Percentiles rank a stretch among this genome's conserved stretches.
Conservation (phyloP, 2,113 vertebrate species). For the Mustela nigripes region DNA sequence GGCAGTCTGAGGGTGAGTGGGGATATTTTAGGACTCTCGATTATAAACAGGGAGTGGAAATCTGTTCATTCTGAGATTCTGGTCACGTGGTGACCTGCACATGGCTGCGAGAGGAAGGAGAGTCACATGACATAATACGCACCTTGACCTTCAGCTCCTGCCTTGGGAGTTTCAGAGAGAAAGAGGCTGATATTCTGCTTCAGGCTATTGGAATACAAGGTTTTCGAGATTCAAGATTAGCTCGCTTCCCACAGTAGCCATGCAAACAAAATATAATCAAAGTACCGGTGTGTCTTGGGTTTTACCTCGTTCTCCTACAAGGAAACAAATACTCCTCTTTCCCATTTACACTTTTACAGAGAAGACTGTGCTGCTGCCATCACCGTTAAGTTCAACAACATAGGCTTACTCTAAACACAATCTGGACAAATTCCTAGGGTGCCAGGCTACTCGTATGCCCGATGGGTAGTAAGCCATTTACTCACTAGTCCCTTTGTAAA, state of each 20-base stretch:
- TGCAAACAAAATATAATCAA: background rate
- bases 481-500: background rate
- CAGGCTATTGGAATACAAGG: constrained; percentile 72
- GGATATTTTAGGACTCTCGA: background rate
- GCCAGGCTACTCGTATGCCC: background rate
- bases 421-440: background rate
- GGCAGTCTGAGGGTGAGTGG: background rate
- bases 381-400: background rate
- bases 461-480: background rate
- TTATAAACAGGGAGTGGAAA: background rate
- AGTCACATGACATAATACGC: background rate
- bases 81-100: background rate
- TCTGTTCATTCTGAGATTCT: background rate
- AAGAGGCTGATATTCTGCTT: constrained; percentile 73
- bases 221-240: constrained; percentile 21
- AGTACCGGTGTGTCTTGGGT: background rate
- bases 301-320: background rate
- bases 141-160: background rate
- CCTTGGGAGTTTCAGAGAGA: background rate
- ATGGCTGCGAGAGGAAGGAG: background rate
- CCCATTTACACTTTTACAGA: background rate
- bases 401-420: background rate
- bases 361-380: background rate
- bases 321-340: background rate
- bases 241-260: background rate